Percentiles rank a stretch among this genome's conserved stretches.
Conservation (phyloP, 92 coral and sea anemone species). For the Palythoa heliodiscus region DNA sequence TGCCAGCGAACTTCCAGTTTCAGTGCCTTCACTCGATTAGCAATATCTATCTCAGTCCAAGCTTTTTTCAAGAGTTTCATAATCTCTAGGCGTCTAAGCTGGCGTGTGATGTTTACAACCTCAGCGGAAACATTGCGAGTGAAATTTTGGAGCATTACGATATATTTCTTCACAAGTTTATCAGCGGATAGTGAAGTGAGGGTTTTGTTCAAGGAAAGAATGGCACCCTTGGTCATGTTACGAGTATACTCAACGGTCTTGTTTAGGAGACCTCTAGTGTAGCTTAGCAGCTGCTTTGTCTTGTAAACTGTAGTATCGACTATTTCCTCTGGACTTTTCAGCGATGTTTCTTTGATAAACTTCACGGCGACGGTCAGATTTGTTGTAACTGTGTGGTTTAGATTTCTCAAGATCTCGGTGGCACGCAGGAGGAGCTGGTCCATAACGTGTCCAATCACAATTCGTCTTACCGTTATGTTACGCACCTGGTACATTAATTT, state of each 20-base stretch:
- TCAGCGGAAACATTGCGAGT: constrained; percentile 68
- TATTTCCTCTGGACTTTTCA: constrained; percentile 75
- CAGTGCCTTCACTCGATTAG: constrained; percentile 59
- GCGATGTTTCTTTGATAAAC: constrained; percentile 69
- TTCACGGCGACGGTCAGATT: constrained; percentile 61
- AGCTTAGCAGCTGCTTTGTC: constrained; percentile 54
- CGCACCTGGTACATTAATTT: constrained; percentile 63
- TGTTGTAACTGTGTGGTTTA: constrained; percentile 72
- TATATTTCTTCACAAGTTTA: constrained; percentile 59
- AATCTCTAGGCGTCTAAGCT: constrained; percentile 68
- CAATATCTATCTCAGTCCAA: constrained; percentile 70
- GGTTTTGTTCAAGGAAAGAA: constrained; percentile 61
- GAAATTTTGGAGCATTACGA: constrained; percentile 48
- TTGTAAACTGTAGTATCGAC: constrained; percentile 69
- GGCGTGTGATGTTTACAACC: constrained; percentile 62
- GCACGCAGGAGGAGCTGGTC: constrained; percentile 63
- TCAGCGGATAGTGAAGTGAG: constrained; percentile 64
- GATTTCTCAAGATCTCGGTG: constrained; percentile 51
- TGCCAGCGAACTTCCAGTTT: constrained; percentile 69
- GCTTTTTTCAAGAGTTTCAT: constrained; percentile 51
- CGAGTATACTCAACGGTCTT: constrained; percentile 60
- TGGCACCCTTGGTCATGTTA: constrained; percentile 58
- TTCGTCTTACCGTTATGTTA: constrained; percentile 66
- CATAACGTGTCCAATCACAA: constrained; percentile 65
- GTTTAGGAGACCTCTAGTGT: constrained; percentile 62